Conservation (phyloP, 1,140 invertebrate species). For the Anagrus nilaparvatae region DNA sequence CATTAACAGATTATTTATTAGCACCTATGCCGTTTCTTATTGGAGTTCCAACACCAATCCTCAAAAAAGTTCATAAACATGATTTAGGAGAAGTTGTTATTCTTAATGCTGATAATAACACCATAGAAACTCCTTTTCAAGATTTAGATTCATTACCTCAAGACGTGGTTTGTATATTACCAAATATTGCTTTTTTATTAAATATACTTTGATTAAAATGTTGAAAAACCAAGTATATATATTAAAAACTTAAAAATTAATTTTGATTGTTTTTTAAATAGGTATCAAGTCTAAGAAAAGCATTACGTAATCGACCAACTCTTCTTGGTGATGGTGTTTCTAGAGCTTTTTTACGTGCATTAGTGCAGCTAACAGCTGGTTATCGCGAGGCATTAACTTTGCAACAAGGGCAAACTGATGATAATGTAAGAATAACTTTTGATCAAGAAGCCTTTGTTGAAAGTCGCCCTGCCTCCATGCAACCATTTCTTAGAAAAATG, state of each 20-base stretch:
- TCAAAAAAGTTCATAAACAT: conserved; percentile 50
- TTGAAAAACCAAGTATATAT: no score
- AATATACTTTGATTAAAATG: not conserved
- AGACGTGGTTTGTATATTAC: conserved; percentile 56
- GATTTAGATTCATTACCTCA: conserved; percentile 76
- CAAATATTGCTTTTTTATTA: conserved; percentile 4
- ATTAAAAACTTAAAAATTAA: conserved; percentile 12
- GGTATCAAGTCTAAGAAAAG: conserved; percentile 57
- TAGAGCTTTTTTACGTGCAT: conserved; percentile 75
- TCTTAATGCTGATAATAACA: conserved; percentile 81
- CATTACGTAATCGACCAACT: conserved; percentile 56
- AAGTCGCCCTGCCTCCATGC: conserved; percentile 68
- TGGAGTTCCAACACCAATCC: conserved; percentile 74
- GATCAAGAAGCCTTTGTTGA: conserved; percentile 76
- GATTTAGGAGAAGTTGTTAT: conserved; percentile 88
- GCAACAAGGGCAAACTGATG: conserved; percentile 52
- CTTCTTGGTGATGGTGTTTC: conserved; percentile 82
- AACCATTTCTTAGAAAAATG: conserved; percentile 83
- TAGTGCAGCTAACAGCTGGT: conserved; percentile 86
- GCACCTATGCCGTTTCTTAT: conserved; percentile 94
- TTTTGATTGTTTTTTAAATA: conserved; percentile 31
- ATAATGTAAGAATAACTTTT: conserved; percentile 62
- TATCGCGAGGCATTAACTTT: conserved; percentile 84
- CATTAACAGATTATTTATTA: conserved; percentile 80
- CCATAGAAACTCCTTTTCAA: conserved; percentile 74